phyloP scores from a whole-genome alignment of 2,113 vertebrate genomes.

The Leucopsar rothschildi region DNA sequence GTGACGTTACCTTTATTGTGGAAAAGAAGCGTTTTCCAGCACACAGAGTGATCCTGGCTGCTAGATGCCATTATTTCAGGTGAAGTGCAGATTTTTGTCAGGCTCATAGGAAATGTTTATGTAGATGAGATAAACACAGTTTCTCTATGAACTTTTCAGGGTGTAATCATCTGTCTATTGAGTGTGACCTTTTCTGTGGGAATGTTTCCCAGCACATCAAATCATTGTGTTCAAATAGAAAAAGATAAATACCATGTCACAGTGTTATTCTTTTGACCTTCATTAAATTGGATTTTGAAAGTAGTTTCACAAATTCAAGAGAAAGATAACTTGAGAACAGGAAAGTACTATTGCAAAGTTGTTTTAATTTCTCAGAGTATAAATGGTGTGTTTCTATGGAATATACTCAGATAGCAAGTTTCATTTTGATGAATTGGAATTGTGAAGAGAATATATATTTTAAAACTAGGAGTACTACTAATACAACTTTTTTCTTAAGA shows the following conservation, averaged over 20 bases:
- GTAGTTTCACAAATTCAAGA: background rate
- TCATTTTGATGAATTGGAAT: background rate
- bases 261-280: slow-evolving; percentile 56
- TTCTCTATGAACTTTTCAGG: slow-evolving; percentile 47
- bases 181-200: slow-evolving; percentile 51
- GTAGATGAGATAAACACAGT: slow-evolving; percentile 29
- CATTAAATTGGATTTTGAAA: slow-evolving; percentile 43
- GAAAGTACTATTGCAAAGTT: background rate
- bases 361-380: background rate
- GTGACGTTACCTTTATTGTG: slow-evolving; percentile 96
- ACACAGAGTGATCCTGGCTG: slow-evolving; percentile 94
- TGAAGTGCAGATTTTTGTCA: slow-evolving; percentile 56
- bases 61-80: slow-evolving; percentile 98
- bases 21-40: slow-evolving; percentile 94
- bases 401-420: background rate
- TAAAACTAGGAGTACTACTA: background rate
- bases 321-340: slow-evolving; percentile 7
- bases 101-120: slow-evolving; percentile 7
- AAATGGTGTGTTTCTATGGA: background rate
- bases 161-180: slow-evolving; percentile 34
- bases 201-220: slow-evolving; percentile 26
- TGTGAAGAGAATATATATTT: background rate
- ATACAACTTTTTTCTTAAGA: background rate
- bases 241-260: slow-evolving; percentile 45
- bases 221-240: slow-evolving; percentile 4